Evolutionary conservation across 2,797 vertebrate genomes (phyloP), one percentile per base, ranked within the genome.

Genomic region (Falco rusticolus): DNA sequence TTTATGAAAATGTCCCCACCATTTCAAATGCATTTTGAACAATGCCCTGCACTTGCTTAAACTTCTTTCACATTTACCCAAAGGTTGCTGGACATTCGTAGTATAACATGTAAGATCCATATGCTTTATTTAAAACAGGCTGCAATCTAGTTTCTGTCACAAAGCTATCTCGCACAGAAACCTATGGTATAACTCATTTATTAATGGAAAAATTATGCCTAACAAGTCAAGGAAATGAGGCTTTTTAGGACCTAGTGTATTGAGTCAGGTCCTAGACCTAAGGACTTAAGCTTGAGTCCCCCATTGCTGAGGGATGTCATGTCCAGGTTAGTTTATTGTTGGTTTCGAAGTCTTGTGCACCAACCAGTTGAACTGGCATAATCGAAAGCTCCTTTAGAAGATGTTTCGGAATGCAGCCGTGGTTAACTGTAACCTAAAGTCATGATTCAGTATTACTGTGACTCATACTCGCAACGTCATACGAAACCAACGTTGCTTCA

Each of bases 381-480:
- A 51, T 17, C 1, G 7, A 47, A 80, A 20, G 9, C 7, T 68
- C 8, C 20, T 81, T 84, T n/a, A 47, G 25, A 65, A 64, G 33
- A 2, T 81, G 29, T 51, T 85, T 69, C 31, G 80, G 65, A 37
- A 41, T 63, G 45, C 50, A 41, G 5, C 15, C 1, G 0, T 37
- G 19, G 59, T 51, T 59, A 71, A 24, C 15, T 41, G 29, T 50
- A 59, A 19, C 39, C 25, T 77, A 6, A 64, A 64, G 22, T 22
- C 13, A 15, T 0, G 0, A 45, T 64, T 84, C 56, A 20, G 0
- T 54, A 15, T 50, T 76, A 7, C 12, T 45, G 31, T 19, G 34
- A 54, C 18, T 64, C 34, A 16, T 7, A 21, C 31, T 71, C 54
- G 63, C 6, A 0, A 14, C 21, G 21, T 51, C 53, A 6, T 1